phyloP scores from a whole-genome alignment of 2,888 invertebrate genomes.

The Incurvaria masculella region DNA sequence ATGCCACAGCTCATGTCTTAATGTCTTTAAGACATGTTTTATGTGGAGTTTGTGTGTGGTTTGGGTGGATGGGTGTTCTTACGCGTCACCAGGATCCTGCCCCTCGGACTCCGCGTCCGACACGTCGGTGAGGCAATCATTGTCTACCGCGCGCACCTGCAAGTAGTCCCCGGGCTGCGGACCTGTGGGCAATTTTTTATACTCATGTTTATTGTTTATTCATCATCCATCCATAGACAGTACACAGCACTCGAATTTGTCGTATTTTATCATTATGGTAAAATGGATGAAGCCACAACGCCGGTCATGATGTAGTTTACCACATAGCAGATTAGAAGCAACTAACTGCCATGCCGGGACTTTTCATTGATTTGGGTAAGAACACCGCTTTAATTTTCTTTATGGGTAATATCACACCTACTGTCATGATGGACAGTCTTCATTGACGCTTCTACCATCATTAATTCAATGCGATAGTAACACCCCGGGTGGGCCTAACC shows the following conservation, averaged over 20 bases:
- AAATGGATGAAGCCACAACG: slow-evolving; percentile 17
- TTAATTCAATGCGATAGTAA: too few relatives aligned
- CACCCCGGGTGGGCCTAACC: too few relatives aligned
- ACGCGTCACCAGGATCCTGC: slow-evolving; percentile 30
- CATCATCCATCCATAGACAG: too few relatives aligned
- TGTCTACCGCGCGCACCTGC: slow-evolving; percentile 37
- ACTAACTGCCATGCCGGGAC: background rate
- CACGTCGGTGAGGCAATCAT: slow-evolving; percentile 47
- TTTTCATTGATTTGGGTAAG: background rate
- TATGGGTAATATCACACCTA: background rate
- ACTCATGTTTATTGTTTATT: background rate
- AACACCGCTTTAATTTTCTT: background rate
- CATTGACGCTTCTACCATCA: too few relatives aligned
- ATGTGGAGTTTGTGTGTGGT: too few relatives aligned
- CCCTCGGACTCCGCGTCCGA: slow-evolving; percentile 47
- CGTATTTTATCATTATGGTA: too few relatives aligned
- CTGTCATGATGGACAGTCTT: background rate
- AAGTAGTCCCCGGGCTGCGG: slow-evolving; percentile 38
- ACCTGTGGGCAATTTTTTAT: slow-evolving; percentile 26
- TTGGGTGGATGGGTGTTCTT: too few relatives aligned
- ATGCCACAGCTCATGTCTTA: too few relatives aligned
- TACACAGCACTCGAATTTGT: too few relatives aligned
- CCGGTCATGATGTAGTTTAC: slow-evolving; percentile 7
- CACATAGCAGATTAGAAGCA: too few relatives aligned
- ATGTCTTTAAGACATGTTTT: too few relatives aligned